These are phyloP conservation scores for Cataglyphis hispanica DNA, from an alignment of 1,140 invertebrate genomes.

Conservation along the genomic window DNA sequence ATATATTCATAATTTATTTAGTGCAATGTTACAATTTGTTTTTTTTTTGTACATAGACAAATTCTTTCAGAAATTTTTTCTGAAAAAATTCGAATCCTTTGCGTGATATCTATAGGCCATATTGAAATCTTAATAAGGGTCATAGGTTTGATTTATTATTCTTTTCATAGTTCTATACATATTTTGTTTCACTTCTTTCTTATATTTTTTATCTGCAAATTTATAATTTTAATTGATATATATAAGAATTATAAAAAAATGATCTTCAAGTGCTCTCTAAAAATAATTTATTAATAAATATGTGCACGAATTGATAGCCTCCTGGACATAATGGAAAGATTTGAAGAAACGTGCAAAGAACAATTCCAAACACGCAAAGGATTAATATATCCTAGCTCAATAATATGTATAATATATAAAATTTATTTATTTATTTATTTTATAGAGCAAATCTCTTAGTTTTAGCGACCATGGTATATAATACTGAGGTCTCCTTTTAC, in stretches of 20 bases:
- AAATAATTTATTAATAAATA: not conserved
- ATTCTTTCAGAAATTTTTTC: conserved; percentile 39
- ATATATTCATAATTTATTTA: conserved; percentile 69
- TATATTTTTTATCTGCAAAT: not conserved
- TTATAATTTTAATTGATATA: not conserved
- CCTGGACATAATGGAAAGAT: not conserved
- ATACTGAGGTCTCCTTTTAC: conserved; percentile 57
- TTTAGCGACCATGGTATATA: not conserved
- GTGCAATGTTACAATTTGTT: conserved; percentile 80
- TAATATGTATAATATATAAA: conserved; percentile 58
- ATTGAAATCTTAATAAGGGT: not conserved
- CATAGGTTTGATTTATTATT: not conserved
- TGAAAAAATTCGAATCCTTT: conserved; percentile 10
- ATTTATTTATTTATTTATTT: conserved; percentile 59
- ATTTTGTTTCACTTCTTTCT: not conserved
- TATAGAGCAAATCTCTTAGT: conserved; percentile 25
- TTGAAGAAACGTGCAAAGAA: not conserved
- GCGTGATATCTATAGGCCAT: not conserved
- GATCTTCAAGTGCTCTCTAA: not conserved
- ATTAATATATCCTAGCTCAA: not conserved
- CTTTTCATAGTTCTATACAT: not conserved
- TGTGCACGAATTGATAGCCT: not conserved
- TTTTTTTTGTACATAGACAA: conserved; percentile 74
- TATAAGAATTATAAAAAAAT: not conserved
- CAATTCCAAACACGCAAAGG: not conserved